Evolutionary conservation across 2,797 vertebrate species (phyloP).

Genomic region (Clarias fuscus): DNA sequence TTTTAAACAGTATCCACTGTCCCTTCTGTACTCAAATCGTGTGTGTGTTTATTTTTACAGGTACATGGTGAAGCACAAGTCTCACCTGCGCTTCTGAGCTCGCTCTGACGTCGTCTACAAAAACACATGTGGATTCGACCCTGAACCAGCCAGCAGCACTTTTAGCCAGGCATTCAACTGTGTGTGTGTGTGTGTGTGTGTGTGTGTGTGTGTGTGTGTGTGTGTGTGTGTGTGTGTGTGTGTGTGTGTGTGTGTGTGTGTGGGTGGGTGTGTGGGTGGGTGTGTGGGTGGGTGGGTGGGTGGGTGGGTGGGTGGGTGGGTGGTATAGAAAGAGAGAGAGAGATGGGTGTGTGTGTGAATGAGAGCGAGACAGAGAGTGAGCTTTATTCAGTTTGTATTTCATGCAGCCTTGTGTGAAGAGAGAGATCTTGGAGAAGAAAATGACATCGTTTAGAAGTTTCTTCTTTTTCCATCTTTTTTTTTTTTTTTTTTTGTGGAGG

Average conservation of each 20-base stretch:
- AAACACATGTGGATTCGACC: not conserved
- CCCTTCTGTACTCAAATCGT: not conserved
- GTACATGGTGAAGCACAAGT: constrained; percentile 99
- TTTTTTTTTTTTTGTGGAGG: not conserved
- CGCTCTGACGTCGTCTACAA: constrained; percentile 3
- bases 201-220: constrained; percentile 4
- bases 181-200: not conserved
- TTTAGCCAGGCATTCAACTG: not conserved
- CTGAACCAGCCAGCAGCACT: constrained; percentile 31
- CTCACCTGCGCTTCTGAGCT: constrained; percentile 94
- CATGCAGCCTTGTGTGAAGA: constrained; percentile 24
- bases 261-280: constrained; percentile 7
- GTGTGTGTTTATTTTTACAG: constrained; percentile 63
- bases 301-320: no score
- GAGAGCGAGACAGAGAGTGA: not conserved
- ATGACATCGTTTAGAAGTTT: not conserved
- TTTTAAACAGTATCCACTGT: not conserved
- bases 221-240: constrained; percentile 14
- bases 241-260: constrained; percentile 2
- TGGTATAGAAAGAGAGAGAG: no score
- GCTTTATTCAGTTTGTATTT: not conserved
- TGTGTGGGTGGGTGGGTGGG: no score
- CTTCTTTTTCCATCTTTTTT: constrained; percentile 5
- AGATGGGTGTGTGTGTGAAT: not conserved
- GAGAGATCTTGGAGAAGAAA: constrained; percentile 1